Evolutionary conservation across 1,140 invertebrate genomes (phyloP).

Genomic region (Penaeus chinensis): DNA sequence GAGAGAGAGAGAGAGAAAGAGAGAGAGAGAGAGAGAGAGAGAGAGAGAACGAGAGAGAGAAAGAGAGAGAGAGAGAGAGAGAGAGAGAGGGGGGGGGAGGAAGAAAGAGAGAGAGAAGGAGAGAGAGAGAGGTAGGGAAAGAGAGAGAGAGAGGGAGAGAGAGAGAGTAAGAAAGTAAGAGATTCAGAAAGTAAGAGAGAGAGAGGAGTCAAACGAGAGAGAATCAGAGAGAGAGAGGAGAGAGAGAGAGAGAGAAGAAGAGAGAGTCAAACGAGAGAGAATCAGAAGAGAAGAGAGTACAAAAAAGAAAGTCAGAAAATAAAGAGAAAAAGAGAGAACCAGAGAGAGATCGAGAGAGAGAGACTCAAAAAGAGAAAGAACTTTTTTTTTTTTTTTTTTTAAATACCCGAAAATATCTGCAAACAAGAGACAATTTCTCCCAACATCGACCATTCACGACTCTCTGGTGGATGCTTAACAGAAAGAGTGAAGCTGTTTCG

Average conservation of each 20-base stretch:
- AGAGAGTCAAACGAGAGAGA: background rate
- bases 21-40: background rate
- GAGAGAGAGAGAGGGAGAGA: background rate
- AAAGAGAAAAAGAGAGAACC: slow-evolving; percentile 13
- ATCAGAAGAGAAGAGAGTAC: background rate
- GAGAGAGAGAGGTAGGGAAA: too few species aligned
- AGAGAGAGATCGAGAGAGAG: slow-evolving; percentile 9
- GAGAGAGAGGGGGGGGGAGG: too few species aligned
- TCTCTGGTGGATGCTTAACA: too few species aligned
- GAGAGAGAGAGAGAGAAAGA: background rate
- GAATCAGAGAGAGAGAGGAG: slow-evolving; percentile 24
- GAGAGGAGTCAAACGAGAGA: background rate
- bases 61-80: too few species aligned
- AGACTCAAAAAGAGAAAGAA: background rate
- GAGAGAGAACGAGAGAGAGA: too few species aligned
- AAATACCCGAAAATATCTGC: background rate
- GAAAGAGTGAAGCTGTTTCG: too few species aligned
- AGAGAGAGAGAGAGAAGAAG: slow-evolving; percentile 24
- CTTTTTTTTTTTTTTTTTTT: too few species aligned
- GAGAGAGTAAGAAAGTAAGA: background rate
- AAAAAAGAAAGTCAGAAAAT: too few species aligned
- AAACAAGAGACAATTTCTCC: too few species aligned
- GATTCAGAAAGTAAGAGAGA: background rate
- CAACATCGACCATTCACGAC: too few species aligned
- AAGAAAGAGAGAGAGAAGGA: too few species aligned